Evolutionary conservation across 2,113 vertebrate species (phyloP), one percentile per base, ranked within the genome.

Genomic region (Leptobrachium ailaonicum): DNA sequence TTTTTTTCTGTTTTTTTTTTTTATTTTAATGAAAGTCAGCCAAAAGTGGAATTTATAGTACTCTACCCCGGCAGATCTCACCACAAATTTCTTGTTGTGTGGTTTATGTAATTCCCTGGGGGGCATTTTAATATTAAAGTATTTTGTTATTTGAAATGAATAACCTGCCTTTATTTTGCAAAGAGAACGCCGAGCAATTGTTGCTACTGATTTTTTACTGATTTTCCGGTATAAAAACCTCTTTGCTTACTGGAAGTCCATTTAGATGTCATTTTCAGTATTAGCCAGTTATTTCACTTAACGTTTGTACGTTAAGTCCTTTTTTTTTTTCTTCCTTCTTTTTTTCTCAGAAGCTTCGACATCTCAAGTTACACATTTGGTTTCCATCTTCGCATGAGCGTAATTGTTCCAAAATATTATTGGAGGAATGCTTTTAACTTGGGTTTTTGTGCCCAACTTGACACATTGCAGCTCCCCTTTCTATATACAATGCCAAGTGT

Each of bases 181-280:
- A 82, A 62, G 9, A 76, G 47, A 41, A 76, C 84, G 20, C 20
- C 20, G 85, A 6, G 3, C 0, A 14, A 81, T 79, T 79, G 78
- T 63, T 44, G 76, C 72, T 77, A 62, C 56, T 79, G 60, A n/a
- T n/a, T 67, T n/a, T 67, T 42, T 70, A 66, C 14, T 2, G 41
- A 14, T 53, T 66, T 83, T 62, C 76, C 20, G 85, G 74, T 6
- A 84, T 10, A 62, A 81, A 60, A 2, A 4, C n/a, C 80, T 85
- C 76, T 77, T 44, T 9, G 70, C 11, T 75, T 82, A 73, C 62
- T 9, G 82, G 78, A 66, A 85, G 85, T 82, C 78, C 84, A 85
- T 84, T 86, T 0, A 50, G 82, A 83, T 84, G 73, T 6, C 0
- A 71, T 67, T 60, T 74, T 68, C 77, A 78, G 63, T 63, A 79